phyloP scores from a whole-genome alignment of 2,888 invertebrate species.

The Epinotia brunnichana region DNA sequence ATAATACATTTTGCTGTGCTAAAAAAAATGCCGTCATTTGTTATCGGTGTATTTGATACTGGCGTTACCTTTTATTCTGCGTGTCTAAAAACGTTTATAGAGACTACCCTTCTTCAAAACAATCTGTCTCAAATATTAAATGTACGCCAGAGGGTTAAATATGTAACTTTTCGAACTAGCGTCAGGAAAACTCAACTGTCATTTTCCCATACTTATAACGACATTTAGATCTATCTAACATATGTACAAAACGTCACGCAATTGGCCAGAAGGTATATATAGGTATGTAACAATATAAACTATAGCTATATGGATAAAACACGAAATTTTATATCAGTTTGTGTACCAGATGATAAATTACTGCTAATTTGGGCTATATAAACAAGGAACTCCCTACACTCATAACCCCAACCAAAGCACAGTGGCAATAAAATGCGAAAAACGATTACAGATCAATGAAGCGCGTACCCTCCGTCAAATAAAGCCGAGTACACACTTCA shows the following conservation, averaged over 20 bases:
- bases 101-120: neutral
- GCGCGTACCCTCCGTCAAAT: slow-evolving; percentile 81
- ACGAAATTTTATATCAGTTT: neutral
- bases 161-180: too few relatives aligned
- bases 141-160: too few relatives aligned
- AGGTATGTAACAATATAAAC: too few relatives aligned
- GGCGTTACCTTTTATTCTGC: neutral
- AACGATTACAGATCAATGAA: slow-evolving; percentile 84
- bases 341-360: slow-evolving; percentile 45
- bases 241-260: neutral
- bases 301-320: neutral
- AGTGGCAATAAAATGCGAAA: slow-evolving; percentile 78
- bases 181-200: too few relatives aligned
- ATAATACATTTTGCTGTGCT: neutral
- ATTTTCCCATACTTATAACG: too few relatives aligned
- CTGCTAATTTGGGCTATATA: slow-evolving; percentile 66
- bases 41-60: neutral
- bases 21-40: neutral
- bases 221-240: too few relatives aligned
- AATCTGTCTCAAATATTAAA: neutral
- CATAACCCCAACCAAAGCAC: slow-evolving; percentile 69
- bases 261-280: too few relatives aligned
- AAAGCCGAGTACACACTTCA: slow-evolving; percentile 82
- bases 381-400: slow-evolving; percentile 63
- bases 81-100: neutral